These are phyloP conservation scores for Sarcophaga caerulescens DNA, from an alignment of 2,888 invertebrate genomes.

Conservation along the genomic window DNA sequence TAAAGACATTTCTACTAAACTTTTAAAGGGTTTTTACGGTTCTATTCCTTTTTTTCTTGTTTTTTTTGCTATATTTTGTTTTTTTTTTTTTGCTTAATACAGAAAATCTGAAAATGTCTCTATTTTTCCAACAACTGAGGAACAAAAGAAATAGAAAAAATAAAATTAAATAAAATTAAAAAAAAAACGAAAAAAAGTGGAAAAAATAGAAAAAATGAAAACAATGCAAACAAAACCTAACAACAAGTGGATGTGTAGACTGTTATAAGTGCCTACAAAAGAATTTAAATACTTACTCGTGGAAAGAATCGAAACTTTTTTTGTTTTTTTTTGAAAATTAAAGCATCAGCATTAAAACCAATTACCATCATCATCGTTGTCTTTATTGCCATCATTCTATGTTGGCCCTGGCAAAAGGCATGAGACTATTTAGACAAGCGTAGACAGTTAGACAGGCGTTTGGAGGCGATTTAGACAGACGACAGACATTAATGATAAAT, in stretches of 20 bases:
- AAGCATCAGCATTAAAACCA: slow-evolving; percentile 12
- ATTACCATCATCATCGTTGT: slow-evolving; percentile 13
- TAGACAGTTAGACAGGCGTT: background rate
- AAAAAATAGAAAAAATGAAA: background rate
- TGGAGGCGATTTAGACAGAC: background rate
- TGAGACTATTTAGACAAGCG: background rate
- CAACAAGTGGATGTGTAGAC: slow-evolving; percentile 2
- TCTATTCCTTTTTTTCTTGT: background rate
- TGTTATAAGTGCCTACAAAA: background rate
- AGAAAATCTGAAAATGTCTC: too few relatives aligned
- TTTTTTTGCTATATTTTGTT: too few relatives aligned
- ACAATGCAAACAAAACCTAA: background rate
- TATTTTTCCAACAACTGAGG: too few relatives aligned
- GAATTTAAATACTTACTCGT: slow-evolving; percentile 3
- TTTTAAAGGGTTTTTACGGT: background rate
- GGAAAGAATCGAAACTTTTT: background rate
- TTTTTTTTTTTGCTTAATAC: too few relatives aligned
- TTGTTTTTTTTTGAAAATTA: slow-evolving; percentile 1
- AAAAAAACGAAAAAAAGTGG: background rate
- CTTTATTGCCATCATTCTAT: slow-evolving; percentile 12
- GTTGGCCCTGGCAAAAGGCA: background rate
- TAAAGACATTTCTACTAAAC: slow-evolving; percentile 19
- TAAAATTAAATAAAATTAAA: background rate
- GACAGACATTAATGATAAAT: background rate
- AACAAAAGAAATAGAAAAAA: too few relatives aligned